These are phyloP conservation scores for Sebastes steindachneri DNA, from an alignment of 2,797 vertebrate genomes.

Conservation along the genomic window DNA sequence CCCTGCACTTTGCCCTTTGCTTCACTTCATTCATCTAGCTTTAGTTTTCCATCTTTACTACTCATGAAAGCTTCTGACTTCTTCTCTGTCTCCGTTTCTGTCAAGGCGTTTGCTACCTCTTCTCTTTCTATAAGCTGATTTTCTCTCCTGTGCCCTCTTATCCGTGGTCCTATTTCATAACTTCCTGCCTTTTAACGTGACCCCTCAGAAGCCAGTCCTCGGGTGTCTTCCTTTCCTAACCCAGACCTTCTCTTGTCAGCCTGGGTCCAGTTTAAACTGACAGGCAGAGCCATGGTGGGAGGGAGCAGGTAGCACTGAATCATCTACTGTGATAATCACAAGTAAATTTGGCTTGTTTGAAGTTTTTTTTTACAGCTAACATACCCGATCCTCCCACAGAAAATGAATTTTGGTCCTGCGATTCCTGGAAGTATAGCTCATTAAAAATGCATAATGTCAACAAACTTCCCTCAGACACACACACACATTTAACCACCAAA, in stretches of 20 bases:
- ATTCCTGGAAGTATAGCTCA: neutral
- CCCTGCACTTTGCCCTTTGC: neutral
- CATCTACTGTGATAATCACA: slow-evolving; percentile 8
- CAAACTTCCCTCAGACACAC: neutral
- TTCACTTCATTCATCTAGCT: slow-evolving; percentile 1
- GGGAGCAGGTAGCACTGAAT: slow-evolving; percentile 30
- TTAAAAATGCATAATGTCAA: slow-evolving; percentile 34
- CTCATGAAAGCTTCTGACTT: neutral
- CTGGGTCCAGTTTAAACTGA: slow-evolving; percentile 25
- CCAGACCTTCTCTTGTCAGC: slow-evolving; percentile 11
- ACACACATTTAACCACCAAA: neutral
- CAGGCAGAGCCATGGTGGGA: neutral
- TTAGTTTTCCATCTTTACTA: neutral
- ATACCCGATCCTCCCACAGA: neutral
- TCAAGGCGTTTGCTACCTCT: neutral
- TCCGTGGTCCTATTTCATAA: slow-evolving; percentile 8
- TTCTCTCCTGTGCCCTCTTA: slow-evolving; percentile 5
- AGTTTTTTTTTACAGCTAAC: slow-evolving; percentile 4
- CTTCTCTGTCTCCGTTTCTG: neutral
- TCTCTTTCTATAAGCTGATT: slow-evolving; percentile 20
- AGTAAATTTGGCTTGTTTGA: neutral
- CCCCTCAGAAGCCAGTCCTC: neutral
- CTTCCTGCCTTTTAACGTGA: slow-evolving; percentile 7
- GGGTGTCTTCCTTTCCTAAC: neutral
- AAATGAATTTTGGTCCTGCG: neutral